Evolutionary conservation across 2,113 vertebrate species (phyloP), one percentile per base, ranked within the genome.

Genomic region (Rhinopomastus cyanomelas): DNA sequence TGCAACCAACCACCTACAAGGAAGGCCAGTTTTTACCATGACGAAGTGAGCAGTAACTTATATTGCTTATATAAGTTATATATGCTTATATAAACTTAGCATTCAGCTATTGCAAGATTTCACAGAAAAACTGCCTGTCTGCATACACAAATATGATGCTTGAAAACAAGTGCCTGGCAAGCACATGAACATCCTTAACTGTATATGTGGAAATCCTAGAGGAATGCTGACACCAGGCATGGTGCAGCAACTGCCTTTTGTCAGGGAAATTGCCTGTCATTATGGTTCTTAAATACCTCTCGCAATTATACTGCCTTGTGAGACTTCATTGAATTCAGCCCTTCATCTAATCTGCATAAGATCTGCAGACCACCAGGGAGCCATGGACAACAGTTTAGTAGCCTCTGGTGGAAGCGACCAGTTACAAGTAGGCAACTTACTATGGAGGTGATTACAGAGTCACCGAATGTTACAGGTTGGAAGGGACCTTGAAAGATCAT

Each of bases 241-340:
- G 27, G 42, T 56, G 39, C 29, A 59, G 21, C 48, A 56, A 65
- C 80, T 95, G 88, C 19, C 77, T 91, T 88, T n/a, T 49, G 61
- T 91, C 86, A 91, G 26, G 9, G 21, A 83, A 67, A 88, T 21
- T 32, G 78, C 74, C 88, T 91, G 69, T 88, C 92, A 90, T 3
- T 37, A 42, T 18, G 15, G 16, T 81, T 83, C 90, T 93, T 88
- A 90, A 91, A 88, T 71, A 81, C n/a, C 59, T 76, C 42, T 87
- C 68, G 10, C 1, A 2, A 57, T 34, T n/a, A 46, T 60, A 86
- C 68, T 80, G 59, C 86, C 68, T 88, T 83, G 68, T 3, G 37
- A 91, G 80, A 37, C 49, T 75, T 12, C 69, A 89, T 94, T 96
- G 92, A 90, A 93, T 52, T 77, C 49, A 62, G 65, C 34, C 32